Conservation (phyloP, 2,113 vertebrate genomes). For the Furnarius figulus region DNA sequence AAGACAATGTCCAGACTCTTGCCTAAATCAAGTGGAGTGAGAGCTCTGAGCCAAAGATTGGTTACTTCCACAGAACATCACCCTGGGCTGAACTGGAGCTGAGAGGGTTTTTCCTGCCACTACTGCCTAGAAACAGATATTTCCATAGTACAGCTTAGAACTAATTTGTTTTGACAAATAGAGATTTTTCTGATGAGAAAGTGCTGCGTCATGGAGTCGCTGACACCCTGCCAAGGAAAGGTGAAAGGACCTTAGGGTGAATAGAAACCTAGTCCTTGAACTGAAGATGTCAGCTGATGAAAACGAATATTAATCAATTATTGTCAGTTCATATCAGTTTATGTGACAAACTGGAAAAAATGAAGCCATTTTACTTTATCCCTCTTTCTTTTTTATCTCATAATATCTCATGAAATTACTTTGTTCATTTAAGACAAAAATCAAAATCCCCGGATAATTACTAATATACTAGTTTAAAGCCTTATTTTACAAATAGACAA, state of each 20-base stretch:
- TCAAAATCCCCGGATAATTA: not conserved
- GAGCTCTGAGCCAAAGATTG: not conserved
- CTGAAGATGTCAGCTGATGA: not conserved
- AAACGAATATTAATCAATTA: not conserved
- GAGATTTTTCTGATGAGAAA: slow-evolving; percentile 18
- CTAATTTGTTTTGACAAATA: slow-evolving; percentile 31
- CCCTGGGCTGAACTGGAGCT: not conserved
- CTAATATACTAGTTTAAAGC: not conserved
- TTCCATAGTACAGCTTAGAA: not conserved
- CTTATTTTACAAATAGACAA: not conserved
- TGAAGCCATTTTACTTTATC: not conserved
- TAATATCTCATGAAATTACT: not conserved
- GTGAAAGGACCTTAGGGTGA: not conserved
- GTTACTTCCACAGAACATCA: not conserved
- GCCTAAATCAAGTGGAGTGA: not conserved
- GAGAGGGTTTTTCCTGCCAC: not conserved
- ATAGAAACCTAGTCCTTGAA: slow-evolving; percentile 1
- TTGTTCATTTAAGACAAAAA: not conserved
- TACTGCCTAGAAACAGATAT: not conserved
- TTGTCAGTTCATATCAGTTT: not conserved
- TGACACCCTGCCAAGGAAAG: slow-evolving; percentile 3
- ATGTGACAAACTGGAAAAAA: not conserved
- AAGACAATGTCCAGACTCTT: not conserved
- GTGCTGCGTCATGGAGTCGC: slow-evolving; percentile 5
- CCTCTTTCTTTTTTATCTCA: not conserved